Conservation (phyloP, 2,797 vertebrate species). For the Orestias chungarensis region DNA sequence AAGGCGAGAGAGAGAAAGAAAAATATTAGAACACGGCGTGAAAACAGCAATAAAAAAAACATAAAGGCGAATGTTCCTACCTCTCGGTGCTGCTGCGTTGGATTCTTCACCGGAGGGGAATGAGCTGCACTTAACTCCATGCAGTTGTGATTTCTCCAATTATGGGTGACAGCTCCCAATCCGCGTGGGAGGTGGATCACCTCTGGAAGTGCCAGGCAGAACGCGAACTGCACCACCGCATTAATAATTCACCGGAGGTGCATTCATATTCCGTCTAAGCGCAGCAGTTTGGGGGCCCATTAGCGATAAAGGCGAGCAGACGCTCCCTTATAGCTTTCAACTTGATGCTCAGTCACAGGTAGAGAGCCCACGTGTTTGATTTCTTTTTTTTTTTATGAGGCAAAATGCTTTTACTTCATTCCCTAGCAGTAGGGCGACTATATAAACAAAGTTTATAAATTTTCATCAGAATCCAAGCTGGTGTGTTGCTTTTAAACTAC, state of each 20-base stretch:
- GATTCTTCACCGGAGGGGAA: conserved; percentile 77
- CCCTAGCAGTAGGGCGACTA: conserved; percentile 29
- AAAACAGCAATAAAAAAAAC: conserved; percentile 21
- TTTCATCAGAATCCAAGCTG: conserved; percentile 32
- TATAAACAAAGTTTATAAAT: conserved; percentile 55
- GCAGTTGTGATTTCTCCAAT: conserved; percentile 83
- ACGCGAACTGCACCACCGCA: conserved; percentile 76
- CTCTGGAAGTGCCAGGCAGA: conserved; percentile 79
- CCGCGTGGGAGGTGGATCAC: conserved; percentile 80
- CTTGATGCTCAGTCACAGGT: conserved; percentile 66
- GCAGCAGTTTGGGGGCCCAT: conserved; percentile 78
- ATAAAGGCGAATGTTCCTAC: conserved; percentile 60
- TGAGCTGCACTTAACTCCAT: conserved; percentile 80
- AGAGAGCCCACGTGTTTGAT: conserved; percentile 65
- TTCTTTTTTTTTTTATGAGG: conserved; percentile 43
- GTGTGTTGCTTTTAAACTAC: conserved; percentile 29
- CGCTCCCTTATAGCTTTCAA: conserved; percentile 70
- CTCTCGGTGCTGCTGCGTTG: conserved; percentile 70
- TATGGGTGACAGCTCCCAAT: conserved; percentile 81
- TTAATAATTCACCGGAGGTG: conserved; percentile 82
- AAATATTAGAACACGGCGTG: conserved; percentile 25
- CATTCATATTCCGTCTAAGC: conserved; percentile 80
- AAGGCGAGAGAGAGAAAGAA: conserved; percentile 6
- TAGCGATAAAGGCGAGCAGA: conserved; percentile 76
- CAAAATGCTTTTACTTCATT: conserved; percentile 60